Evolutionary conservation across 2,113 vertebrate genomes (phyloP).

Genomic region (Cyanoliseus patagonus): DNA sequence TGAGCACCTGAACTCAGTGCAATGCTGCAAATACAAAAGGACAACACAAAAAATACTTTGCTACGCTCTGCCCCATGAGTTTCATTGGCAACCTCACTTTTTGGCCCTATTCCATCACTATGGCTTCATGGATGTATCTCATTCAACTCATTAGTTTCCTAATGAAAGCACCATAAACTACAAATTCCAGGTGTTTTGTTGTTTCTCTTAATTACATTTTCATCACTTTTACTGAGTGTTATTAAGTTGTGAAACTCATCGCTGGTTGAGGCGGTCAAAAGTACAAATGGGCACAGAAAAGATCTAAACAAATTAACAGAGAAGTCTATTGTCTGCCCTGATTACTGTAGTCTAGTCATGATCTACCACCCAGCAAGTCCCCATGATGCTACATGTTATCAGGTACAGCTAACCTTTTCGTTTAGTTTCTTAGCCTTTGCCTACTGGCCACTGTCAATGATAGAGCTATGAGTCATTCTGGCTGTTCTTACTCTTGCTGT

Average conservation of each 20-base stretch:
- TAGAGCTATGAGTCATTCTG: not conserved
- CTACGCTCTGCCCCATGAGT: not conserved
- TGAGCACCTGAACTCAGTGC: not conserved
- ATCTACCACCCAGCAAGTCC: not conserved
- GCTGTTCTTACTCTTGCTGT: not conserved
- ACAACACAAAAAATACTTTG: not conserved
- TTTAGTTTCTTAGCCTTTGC: not conserved
- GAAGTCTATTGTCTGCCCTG: not conserved
- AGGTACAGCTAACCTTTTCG: not conserved
- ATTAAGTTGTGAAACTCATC: not conserved
- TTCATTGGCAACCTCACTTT: not conserved
- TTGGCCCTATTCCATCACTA: accelerated
- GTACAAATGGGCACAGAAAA: not conserved
- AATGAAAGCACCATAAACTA: not conserved
- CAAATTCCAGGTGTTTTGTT: not conserved
- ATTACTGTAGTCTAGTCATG: not conserved
- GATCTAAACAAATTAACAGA: not conserved
- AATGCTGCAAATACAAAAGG: not conserved
- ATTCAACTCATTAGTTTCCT: not conserved
- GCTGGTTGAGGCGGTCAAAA: not conserved
- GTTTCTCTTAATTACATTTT: not conserved
- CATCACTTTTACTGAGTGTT: not conserved
- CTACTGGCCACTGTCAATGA: not conserved
- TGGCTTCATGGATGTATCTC: not conserved
- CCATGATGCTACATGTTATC: not conserved